Percentiles rank a stretch among this genome's conserved stretches.
These are phyloP conservation scores for Urocitellus parryii DNA, from an alignment of 2,113 vertebrate genomes.

Conservation along the genomic window DNA sequence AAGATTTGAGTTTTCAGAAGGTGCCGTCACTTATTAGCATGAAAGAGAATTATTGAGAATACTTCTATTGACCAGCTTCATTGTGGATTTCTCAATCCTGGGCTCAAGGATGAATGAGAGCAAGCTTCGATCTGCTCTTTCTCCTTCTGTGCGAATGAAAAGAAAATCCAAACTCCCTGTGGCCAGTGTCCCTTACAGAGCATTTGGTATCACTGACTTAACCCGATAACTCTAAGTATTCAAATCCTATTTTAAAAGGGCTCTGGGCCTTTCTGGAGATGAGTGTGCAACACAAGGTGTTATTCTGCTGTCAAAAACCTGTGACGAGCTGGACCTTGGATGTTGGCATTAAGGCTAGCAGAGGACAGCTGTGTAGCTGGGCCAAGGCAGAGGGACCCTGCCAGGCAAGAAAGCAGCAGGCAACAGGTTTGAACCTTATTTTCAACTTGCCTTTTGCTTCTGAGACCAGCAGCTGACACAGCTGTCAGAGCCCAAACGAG, in stretches of 20 bases:
- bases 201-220: background rate
- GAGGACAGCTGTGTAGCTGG: background rate
- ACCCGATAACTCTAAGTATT: background rate
- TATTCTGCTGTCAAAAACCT: background rate
- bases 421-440: slow-evolving; percentile 50
- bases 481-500: slow-evolving; percentile 76
- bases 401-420: background rate
- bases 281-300: fast-evolving
- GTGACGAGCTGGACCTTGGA: background rate
- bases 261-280: slow-evolving; percentile 2
- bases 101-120: background rate
- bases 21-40: slow-evolving; percentile 42
- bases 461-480: slow-evolving; percentile 69
- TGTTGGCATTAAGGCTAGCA: fast-evolving
- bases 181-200: background rate
- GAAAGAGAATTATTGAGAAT: slow-evolving; percentile 61
- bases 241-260: background rate
- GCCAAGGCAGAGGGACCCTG: background rate
- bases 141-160: background rate
- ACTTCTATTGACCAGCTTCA: slow-evolving; percentile 64
- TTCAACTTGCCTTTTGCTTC: slow-evolving; percentile 66
- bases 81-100: slow-evolving; percentile 65
- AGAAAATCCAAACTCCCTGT: background rate
- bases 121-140: slow-evolving; percentile 66
- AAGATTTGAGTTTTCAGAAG: slow-evolving; percentile 57